A percentile compares a stretch with the other conserved stretches of the same genome.
These are phyloP conservation scores for Zaprionus lachaisei DNA, from an alignment of 1,140 invertebrate species.

Conservation along the genomic window DNA sequence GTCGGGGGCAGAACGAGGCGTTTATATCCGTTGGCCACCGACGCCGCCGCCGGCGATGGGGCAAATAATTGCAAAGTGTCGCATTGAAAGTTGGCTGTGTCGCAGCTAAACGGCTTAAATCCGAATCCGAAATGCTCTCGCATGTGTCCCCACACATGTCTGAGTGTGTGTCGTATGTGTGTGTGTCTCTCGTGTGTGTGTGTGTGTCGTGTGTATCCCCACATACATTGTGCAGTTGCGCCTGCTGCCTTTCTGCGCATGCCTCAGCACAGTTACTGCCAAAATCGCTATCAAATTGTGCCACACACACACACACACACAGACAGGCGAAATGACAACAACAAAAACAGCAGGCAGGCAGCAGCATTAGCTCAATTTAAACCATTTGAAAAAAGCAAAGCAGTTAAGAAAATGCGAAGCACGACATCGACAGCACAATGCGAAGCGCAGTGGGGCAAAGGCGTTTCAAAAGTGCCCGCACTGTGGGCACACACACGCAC, in stretches of 20 bases:
- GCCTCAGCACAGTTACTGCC: not conserved
- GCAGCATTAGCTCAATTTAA: slow-evolving; percentile 11
- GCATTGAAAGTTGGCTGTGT: slow-evolving; percentile 10
- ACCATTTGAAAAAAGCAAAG: not conserved
- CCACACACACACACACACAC: not conserved
- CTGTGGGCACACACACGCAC: slow-evolving; percentile 1
- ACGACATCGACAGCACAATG: not conserved
- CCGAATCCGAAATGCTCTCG: slow-evolving; percentile 5
- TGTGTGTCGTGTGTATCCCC: not conserved
- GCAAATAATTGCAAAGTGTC: slow-evolving; percentile 11
- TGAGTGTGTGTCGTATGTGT: not conserved
- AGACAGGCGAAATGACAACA: not conserved
- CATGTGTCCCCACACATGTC: not conserved
- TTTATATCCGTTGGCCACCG: not conserved
- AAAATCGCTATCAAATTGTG: slow-evolving; percentile 13
- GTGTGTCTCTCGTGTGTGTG: not conserved
- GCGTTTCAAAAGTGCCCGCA: not conserved
- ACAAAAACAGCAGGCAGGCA: not conserved
- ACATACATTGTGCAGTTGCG: not conserved
- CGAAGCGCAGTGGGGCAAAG: not conserved
- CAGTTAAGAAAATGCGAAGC: not conserved
- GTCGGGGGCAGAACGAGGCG: no score
- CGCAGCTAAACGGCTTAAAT: slow-evolving; percentile 8
- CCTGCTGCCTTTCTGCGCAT: not conserved
- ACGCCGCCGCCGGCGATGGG: not conserved